These are phyloP conservation scores for Sclerodermus sp. DNA, from an alignment of 2,888 invertebrate genomes.

Conservation along the genomic window DNA sequence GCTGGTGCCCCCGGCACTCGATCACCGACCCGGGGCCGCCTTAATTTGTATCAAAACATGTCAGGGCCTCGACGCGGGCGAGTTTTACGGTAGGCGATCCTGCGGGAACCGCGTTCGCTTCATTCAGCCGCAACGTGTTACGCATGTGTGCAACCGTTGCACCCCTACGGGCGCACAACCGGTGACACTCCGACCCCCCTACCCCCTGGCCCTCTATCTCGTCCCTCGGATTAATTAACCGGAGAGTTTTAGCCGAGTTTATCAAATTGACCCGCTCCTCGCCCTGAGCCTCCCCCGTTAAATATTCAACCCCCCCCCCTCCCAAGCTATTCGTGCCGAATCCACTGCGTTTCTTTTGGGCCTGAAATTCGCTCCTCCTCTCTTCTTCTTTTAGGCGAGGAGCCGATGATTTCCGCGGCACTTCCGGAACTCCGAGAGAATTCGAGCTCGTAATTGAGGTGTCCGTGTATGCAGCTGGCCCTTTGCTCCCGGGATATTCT, in stretches of 20 bases:
- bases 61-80: slow-evolving; percentile 33
- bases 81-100: slow-evolving; percentile 13
- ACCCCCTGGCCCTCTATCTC: slow-evolving; percentile 6
- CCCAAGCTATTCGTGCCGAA: too few species aligned
- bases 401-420: too few species aligned
- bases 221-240: slow-evolving; percentile 15
- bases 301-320: too few species aligned
- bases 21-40: slow-evolving; percentile 24
- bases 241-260: background rate
- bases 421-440: too few species aligned
- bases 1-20: slow-evolving; percentile 32
- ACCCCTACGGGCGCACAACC: background rate
- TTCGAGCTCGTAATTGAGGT: slow-evolving; percentile 29
- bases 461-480: slow-evolving; percentile 17
- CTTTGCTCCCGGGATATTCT: background rate
- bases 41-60: slow-evolving; percentile 49
- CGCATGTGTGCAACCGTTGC: slow-evolving; percentile 21
- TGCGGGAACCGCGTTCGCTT: background rate
- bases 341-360: too few species aligned
- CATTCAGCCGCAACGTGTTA: slow-evolving; percentile 22
- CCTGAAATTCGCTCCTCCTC: too few species aligned
- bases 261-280: background rate
- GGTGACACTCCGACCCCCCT: background rate
- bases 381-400: too few species aligned
- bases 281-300: background rate